These are phyloP conservation scores for Montipora capricornis DNA, from an alignment of 64 coral and sea anemone species.

Conservation along the genomic window DNA sequence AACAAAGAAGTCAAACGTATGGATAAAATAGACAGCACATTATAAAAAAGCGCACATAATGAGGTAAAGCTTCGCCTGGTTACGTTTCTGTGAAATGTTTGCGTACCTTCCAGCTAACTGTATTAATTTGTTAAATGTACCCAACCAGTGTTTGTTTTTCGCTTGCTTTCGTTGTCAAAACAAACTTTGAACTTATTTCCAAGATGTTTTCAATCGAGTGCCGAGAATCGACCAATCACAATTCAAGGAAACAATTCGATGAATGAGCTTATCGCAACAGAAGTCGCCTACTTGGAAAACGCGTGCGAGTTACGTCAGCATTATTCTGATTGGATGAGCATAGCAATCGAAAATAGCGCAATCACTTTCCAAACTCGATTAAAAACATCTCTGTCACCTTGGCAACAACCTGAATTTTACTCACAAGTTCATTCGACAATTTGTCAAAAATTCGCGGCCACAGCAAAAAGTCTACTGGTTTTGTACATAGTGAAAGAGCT, in stretches of 20 bases:
- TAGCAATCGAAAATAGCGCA: too few species aligned
- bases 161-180: neutral
- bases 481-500: neutral
- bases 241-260: too few species aligned
- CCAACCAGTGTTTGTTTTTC: neutral
- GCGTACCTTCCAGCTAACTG: neutral
- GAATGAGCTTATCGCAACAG: too few species aligned
- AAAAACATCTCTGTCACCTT: too few species aligned
- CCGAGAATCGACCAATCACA: too few species aligned
- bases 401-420: neutral
- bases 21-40: neutral
- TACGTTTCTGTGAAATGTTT: neutral
- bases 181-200: neutral
- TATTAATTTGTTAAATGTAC: neutral
- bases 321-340: too few species aligned
- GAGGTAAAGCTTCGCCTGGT: neutral
- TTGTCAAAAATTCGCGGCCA: neutral
- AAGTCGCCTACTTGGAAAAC: too few species aligned
- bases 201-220: too few species aligned
- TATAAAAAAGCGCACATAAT: neutral
- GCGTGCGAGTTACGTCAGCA: too few species aligned
- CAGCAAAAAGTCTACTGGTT: neutral
- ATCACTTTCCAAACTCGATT: too few species aligned
- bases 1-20: neutral
- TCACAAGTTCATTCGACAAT: neutral